These are phyloP conservation scores for Tetramorium alpestre DNA, from an alignment of 1,140 invertebrate species.

Conservation along the genomic window DNA sequence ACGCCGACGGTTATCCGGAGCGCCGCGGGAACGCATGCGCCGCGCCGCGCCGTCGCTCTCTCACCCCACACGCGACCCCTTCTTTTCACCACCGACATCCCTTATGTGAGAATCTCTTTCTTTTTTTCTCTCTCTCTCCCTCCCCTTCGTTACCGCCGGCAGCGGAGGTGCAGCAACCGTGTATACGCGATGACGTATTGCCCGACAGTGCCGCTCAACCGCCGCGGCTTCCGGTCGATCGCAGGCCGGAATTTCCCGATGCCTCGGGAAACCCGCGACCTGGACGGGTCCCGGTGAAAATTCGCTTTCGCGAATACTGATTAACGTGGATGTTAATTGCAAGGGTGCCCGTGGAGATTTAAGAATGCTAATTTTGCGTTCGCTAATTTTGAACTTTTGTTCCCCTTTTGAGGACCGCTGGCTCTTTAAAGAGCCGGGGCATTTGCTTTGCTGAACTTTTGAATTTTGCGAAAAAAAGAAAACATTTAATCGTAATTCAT, in stretches of 20 bases:
- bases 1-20: slow-evolving; percentile 70
- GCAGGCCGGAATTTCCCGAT: not conserved
- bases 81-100: slow-evolving; percentile 73
- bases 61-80: slow-evolving; percentile 58
- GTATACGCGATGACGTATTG: slow-evolving; percentile 62
- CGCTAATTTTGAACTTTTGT: too few species aligned
- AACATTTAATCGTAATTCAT: too few species aligned
- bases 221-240: slow-evolving; percentile 1
- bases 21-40: slow-evolving; percentile 73
- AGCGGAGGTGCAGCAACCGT: slow-evolving; percentile 57
- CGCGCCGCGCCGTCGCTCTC: slow-evolving; percentile 48
- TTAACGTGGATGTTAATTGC: not conserved
- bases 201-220: slow-evolving; percentile 63
- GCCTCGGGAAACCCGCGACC: not conserved
- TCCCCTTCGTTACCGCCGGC: slow-evolving; percentile 8
- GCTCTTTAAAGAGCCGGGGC: too few species aligned
- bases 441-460: too few species aligned
- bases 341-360: not conserved
- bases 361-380: too few species aligned
- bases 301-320: not conserved
- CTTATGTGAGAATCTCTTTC: slow-evolving; percentile 67
- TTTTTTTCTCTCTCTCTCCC: not conserved
- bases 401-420: too few species aligned
- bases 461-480: too few species aligned
- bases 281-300: not conserved